Percentiles rank a stretch among this genome's conserved stretches.
Conservation (phyloP, 1,140 invertebrate species). For the Aphidius gifuensis region DNA sequence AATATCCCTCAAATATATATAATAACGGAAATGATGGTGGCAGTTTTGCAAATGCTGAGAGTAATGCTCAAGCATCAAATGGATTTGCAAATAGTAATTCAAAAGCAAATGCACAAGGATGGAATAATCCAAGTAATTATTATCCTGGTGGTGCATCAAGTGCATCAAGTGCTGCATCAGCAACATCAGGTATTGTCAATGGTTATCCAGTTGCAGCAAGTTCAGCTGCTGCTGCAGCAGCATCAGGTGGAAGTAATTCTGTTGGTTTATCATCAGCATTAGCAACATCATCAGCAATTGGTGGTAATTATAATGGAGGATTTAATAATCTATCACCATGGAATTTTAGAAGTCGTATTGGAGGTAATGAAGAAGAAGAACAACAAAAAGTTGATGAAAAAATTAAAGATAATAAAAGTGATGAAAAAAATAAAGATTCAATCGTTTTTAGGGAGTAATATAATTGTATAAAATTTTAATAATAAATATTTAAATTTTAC, state of each 20-base stretch:
- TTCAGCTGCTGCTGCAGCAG: slow-evolving; percentile 19
- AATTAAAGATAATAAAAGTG: not conserved
- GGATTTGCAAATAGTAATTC: slow-evolving; percentile 1
- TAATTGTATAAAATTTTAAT: no score
- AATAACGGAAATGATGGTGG: not conserved
- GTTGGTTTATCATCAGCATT: not conserved
- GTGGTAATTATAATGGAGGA: slow-evolving; percentile 1
- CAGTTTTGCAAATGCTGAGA: not conserved
- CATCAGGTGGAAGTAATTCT: not conserved
- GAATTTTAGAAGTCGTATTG: slow-evolving; percentile 11
- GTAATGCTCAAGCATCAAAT: slow-evolving; percentile 10
- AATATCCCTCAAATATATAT: no score
- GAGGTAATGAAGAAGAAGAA: slow-evolving; percentile 5
- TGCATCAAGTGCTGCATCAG: slow-evolving; percentile 25
- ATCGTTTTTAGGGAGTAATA: no score
- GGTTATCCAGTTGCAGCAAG: slow-evolving; percentile 21
- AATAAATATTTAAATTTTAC: no score
- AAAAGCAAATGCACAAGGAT: not conserved
- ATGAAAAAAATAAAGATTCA: no score
- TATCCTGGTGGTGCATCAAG: slow-evolving; percentile 14
- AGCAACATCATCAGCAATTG: slow-evolving; percentile 12
- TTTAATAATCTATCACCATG: slow-evolving; percentile 8
- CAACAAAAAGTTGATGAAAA: not conserved
- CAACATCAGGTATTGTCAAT: slow-evolving; percentile 21
- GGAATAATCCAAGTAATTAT: not conserved